Conservation (phyloP, 2,113 vertebrate species). For the Chlorodrepanis virens region DNA sequence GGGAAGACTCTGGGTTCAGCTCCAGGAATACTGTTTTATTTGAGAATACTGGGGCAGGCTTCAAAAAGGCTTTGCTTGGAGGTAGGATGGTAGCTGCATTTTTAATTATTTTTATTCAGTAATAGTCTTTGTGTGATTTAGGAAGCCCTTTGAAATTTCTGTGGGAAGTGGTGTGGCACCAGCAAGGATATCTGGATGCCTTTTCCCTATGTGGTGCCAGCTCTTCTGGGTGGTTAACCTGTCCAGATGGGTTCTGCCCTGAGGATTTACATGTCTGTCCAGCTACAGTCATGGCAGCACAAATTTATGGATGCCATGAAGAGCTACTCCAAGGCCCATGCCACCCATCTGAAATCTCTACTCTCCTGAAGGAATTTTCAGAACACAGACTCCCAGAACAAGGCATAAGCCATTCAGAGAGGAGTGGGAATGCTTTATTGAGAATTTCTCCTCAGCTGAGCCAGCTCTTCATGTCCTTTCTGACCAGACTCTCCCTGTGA, state of each 20-base stretch:
- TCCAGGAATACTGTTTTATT: background rate
- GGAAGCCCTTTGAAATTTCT: background rate
- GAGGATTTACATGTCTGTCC: background rate
- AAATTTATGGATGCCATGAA: background rate
- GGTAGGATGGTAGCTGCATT: background rate
- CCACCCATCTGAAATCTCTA: background rate
- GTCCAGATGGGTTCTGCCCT: background rate
- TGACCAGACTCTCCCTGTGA: background rate
- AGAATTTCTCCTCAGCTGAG: background rate
- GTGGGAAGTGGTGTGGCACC: background rate
- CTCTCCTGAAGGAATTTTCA: background rate
- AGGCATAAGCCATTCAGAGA: background rate
- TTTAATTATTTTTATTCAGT: background rate
- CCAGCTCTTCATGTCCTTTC: background rate
- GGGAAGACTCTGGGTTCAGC: background rate
- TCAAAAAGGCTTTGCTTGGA: background rate
- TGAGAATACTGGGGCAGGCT: background rate
- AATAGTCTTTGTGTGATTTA: background rate
- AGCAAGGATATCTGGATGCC: background rate
- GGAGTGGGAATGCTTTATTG: background rate
- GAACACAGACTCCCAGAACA: background rate
- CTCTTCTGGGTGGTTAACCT: background rate
- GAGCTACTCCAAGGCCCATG: background rate
- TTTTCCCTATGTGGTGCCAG: fast-evolving
- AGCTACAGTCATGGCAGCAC: background rate